Conservation (phyloP, 2,888 invertebrate genomes). For the Ligdia adustata region DNA sequence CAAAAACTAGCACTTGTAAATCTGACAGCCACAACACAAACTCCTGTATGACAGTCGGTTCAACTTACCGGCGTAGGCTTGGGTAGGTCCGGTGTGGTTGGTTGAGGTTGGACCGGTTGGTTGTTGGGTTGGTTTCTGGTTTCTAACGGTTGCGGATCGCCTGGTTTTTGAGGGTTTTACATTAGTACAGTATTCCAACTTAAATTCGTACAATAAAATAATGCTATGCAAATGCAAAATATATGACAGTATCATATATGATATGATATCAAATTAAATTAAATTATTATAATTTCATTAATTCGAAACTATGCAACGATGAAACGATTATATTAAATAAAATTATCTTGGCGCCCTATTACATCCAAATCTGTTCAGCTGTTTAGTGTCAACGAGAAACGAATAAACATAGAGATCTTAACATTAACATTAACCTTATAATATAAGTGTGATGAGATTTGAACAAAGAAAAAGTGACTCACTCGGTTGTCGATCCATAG, state of each 20-base stretch:
- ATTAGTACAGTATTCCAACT: too few species aligned
- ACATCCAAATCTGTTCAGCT: not conserved
- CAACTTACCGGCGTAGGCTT: conserved; percentile 73
- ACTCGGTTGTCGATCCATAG: conserved; percentile 7
- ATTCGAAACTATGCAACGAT: too few species aligned
- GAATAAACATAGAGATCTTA: too few species aligned
- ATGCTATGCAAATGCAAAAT: too few species aligned
- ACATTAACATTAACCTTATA: too few species aligned
- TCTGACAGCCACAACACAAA: conserved; percentile 37
- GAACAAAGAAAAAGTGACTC: not conserved
- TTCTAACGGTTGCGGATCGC: conserved; percentile 8
- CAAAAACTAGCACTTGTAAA: conserved; percentile 37
- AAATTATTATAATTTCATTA: too few species aligned
- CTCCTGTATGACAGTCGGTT: not conserved
- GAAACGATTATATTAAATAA: too few species aligned
- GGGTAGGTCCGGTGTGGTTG: conserved; percentile 60
- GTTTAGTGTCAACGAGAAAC: too few species aligned
- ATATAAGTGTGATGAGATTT: too few species aligned
- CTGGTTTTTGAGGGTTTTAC: not conserved
- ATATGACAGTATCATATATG: too few species aligned
- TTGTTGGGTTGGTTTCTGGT: conserved; percentile 14
- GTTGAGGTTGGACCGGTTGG: conserved; percentile 24
- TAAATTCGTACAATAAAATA: too few species aligned
- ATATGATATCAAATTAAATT: too few species aligned
- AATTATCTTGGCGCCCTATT: not conserved